Percentiles rank a stretch among this genome's conserved stretches.
phyloP scores from a whole-genome alignment of 1,140 invertebrate species.

The Cyclina sinensis region DNA sequence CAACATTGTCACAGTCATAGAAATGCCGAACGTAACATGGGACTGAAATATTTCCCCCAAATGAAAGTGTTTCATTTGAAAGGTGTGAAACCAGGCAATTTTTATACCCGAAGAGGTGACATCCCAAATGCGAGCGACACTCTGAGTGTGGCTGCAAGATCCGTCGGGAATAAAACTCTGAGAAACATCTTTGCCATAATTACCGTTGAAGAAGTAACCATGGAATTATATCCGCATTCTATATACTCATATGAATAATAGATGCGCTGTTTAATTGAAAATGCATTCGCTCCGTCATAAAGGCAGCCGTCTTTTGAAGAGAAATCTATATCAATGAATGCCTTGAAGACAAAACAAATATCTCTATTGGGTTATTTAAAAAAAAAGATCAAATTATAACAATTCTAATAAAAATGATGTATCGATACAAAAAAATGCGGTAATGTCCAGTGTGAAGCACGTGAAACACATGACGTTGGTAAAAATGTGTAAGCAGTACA shows the following conservation, averaged over 20 bases:
- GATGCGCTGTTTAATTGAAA: conserved; percentile 62
- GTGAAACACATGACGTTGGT: too few species aligned
- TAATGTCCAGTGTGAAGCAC: too few species aligned
- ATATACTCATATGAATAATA: conserved; percentile 62
- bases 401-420: too few species aligned
- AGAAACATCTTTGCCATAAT: conserved; percentile 50
- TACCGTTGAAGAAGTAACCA: conserved; percentile 39
- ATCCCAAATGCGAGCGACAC: conserved; percentile 62
- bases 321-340: neutral
- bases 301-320: neutral
- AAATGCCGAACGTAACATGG: conserved; percentile 37
- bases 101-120: conserved; percentile 60
- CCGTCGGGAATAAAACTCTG: conserved; percentile 54
- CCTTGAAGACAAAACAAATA: neutral
- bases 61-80: conserved; percentile 62
- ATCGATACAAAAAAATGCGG: too few species aligned
- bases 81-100: conserved; percentile 60
- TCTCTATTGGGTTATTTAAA: neutral
- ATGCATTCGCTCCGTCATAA: conserved; percentile 52
- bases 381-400: neutral
- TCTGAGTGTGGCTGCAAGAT: conserved; percentile 24
- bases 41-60: conserved; percentile 45
- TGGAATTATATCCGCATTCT: conserved; percentile 46
- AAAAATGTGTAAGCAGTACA: too few species aligned
- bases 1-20: conserved; percentile 19